phyloP scores from a whole-genome alignment of 2,888 invertebrate genomes.

The Drosophila tripunctata region DNA sequence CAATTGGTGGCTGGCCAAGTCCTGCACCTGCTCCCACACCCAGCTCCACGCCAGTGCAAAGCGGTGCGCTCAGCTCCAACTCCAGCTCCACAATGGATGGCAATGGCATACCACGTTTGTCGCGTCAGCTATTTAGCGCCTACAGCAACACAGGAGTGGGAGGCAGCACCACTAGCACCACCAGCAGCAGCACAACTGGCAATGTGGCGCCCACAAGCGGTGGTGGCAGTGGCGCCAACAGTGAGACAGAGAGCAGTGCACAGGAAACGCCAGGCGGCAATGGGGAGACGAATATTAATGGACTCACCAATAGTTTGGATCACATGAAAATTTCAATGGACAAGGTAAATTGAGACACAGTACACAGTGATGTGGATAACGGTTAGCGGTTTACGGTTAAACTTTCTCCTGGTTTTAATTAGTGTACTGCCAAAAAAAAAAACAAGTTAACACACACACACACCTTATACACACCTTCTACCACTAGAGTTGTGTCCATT shows the following conservation, averaged over 20 bases:
- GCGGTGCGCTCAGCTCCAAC: conserved; percentile 2
- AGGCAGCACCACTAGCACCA: background rate
- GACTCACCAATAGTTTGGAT: conserved; percentile 77
- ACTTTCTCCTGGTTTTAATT: background rate
- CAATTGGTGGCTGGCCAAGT: conserved; percentile 64
- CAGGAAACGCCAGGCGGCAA: conserved; percentile 62
- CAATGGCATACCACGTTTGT: conserved; percentile 60
- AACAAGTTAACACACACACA: too few species aligned
- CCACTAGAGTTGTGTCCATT: too few species aligned
- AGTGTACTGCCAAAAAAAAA: background rate
- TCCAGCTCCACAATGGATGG: conserved; percentile 46
- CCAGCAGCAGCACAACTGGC: background rate
- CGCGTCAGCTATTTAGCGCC: conserved; percentile 60
- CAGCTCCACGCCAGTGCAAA: conserved; percentile 15
- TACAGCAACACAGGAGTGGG: conserved; percentile 47
- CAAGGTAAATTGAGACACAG: conserved; percentile 79
- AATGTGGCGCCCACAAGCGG: conserved; percentile 21
- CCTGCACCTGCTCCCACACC: conserved; percentile 48
- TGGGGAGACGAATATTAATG: conserved; percentile 77
- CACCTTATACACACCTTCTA: conserved; percentile 1
- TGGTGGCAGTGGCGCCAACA: conserved; percentile 49
- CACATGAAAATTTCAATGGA: conserved; percentile 79
- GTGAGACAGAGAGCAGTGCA: conserved; percentile 60
- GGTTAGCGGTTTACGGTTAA: too few species aligned
- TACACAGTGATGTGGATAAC: too few species aligned